Conservation (phyloP, 2,888 invertebrate genomes). For the Drosophila siamana region DNA sequence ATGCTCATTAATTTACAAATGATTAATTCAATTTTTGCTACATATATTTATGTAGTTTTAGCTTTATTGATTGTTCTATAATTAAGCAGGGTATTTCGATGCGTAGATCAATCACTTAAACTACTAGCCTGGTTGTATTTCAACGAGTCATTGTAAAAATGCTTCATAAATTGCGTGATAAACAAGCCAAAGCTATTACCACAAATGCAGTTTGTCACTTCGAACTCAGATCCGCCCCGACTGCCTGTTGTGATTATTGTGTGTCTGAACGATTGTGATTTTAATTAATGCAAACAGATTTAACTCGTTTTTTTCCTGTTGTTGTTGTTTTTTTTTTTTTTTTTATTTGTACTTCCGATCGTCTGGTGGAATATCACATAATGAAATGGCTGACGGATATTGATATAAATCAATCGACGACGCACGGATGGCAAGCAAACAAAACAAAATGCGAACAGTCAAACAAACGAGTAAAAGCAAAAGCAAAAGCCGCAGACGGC, state of each 20-base stretch:
- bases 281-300: constrained; percentile 80
- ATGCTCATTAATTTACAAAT: neutral
- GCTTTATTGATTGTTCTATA: neutral
- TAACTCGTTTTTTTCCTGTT: constrained; percentile 53
- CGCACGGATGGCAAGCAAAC: constrained; percentile 45
- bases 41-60: neutral
- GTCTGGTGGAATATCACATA: constrained; percentile 63
- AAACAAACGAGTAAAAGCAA: constrained; percentile 4
- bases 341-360: constrained; percentile 55
- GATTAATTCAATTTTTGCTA: neutral
- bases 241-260: neutral
- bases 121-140: constrained; percentile 5
- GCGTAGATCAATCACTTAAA: too few species aligned
- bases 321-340: constrained; percentile 18
- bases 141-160: constrained; percentile 20
- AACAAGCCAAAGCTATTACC: constrained; percentile 76
- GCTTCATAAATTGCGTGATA: constrained; percentile 62
- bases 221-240: neutral
- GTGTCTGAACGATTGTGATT: constrained; percentile 48
- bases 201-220: constrained; percentile 67
- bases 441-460: constrained; percentile 44
- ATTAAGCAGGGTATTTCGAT: constrained; percentile 2
- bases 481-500: neutral
- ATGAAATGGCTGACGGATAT: constrained; percentile 75
- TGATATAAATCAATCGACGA: constrained; percentile 76